phyloP scores from a whole-genome alignment of 2,888 invertebrate genomes.

The Monopis laevigella region DNA sequence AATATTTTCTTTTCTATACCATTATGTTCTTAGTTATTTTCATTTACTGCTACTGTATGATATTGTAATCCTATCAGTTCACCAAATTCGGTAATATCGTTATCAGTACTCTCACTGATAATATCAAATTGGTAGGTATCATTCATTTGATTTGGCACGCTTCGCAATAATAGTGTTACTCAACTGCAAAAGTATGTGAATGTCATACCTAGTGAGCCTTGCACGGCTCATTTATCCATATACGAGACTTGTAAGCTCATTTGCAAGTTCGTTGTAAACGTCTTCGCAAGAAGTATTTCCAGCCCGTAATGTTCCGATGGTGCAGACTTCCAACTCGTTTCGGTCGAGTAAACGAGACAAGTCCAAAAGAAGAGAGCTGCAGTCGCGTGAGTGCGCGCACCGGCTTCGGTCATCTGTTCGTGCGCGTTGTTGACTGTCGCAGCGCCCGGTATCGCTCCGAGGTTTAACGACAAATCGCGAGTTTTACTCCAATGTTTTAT shows the following conservation, averaged over 20 bases:
- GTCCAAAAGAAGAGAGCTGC: conserved; percentile 6
- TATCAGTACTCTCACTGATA: neutral
- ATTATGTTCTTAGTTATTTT: too few relatives aligned
- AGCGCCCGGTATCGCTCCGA: conserved; percentile 34
- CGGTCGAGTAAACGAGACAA: conserved; percentile 9
- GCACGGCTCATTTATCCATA: conserved; percentile 49
- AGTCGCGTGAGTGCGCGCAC: conserved; percentile 4
- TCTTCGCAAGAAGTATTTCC: neutral
- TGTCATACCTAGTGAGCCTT: conserved; percentile 50
- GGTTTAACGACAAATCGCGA: conserved; percentile 28
- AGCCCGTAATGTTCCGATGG: neutral
- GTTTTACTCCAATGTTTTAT: conserved; percentile 38
- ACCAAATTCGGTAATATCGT: neutral
- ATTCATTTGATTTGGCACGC: conserved; percentile 1
- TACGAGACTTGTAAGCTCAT: conserved; percentile 49
- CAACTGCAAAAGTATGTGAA: conserved; percentile 26
- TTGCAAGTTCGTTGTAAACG: conserved; percentile 34
- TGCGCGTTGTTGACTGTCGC: conserved; percentile 56
- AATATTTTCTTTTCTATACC: too few relatives aligned
- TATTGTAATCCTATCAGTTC: neutral
- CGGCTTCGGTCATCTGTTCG: conserved; percentile 38
- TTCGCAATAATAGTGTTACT: conserved; percentile 10
- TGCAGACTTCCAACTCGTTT: conserved; percentile 3
- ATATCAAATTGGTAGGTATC: neutral
- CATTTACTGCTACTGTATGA: too few relatives aligned